Base-by-base conservation (phyloP, 1,140 invertebrate species). In the Phymorhynchus buccinoides region DNA sequence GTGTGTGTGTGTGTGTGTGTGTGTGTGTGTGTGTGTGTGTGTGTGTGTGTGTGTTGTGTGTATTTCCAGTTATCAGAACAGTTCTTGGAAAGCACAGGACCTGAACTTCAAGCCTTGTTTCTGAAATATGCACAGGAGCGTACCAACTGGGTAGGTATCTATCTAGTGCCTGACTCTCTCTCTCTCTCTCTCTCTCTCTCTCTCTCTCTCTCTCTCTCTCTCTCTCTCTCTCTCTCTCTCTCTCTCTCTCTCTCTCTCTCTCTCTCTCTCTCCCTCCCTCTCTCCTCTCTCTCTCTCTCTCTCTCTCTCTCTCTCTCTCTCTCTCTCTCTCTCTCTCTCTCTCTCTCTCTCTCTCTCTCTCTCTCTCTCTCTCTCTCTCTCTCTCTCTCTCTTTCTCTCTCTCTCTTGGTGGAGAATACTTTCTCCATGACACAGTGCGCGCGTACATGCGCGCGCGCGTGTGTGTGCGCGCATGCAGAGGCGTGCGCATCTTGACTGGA, bases 341-440 rank as follows among this genome's bases (percentile, higher is more conserved):
- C 35, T 42, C 39, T 77, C 35, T 77, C 39, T 77, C 73, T 77
- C 73, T 37, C 30, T 77, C 39, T 39, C 39, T 42, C 39, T 39
- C 39, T 77, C 32, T 77, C 39, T 77, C 39, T 39, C 39, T 77
- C 35, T 37, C 39, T 77, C 73, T 42, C 39, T 77, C 73, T 39
- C 39, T 77, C 73, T 77, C 27, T 42, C 73, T 39, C 41, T 30
- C 27, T 77, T 32, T 37, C 41, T 42, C 32, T 42, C 9, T 77
- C 73, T 77, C n/a, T 77, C 30, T 37, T n/a, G 30, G 6, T 7
- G 66, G 66, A 7, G 66, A 30, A 9, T 30, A 7, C 9, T 71
- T 14, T 71, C 14, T 22, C 14, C 14, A 30, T n/a, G 6, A 12
- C 66, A 7, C 30, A n/a, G 16, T 75, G 32, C 0, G 16, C 39